Evolutionary conservation across 2,113 vertebrate species (phyloP).

Genomic region (Phocoena phocoena): DNA sequence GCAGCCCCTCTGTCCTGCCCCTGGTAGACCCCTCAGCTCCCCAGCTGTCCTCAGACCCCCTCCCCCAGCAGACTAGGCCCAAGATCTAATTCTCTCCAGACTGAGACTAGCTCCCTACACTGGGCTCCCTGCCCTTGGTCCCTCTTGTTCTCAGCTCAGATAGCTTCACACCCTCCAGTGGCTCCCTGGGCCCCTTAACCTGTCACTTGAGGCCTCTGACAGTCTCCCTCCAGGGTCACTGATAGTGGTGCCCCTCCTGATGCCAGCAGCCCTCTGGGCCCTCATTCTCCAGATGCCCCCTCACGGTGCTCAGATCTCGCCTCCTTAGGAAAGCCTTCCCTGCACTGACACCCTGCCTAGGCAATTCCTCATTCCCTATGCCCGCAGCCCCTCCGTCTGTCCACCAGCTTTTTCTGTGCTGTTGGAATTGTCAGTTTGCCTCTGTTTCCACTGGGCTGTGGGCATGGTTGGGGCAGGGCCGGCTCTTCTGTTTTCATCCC

Average conservation of each 20-base stretch:
- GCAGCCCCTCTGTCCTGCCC: background rate
- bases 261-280: background rate
- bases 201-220: background rate
- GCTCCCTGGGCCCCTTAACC: background rate
- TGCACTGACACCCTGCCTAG: background rate
- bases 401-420: background rate
- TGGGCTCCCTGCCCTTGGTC: background rate
- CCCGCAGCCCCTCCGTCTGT: background rate
- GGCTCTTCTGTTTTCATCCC: background rate
- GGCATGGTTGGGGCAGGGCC: background rate
- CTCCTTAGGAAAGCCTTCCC: background rate
- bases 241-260: background rate
- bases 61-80: background rate
- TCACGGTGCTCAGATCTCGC: background rate
- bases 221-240: background rate
- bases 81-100: background rate
- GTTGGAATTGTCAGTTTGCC: background rate
- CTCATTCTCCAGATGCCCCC: background rate
- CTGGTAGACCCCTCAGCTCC: background rate
- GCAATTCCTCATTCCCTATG: background rate
- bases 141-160: background rate
- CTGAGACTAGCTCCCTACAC: background rate
- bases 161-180: background rate
- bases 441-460: background rate
- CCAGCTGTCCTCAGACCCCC: background rate